Percentiles rank a stretch among this genome's conserved stretches.
phyloP scores from a whole-genome alignment of 1,140 invertebrate species.

The Drosophila nigromelanica region DNA sequence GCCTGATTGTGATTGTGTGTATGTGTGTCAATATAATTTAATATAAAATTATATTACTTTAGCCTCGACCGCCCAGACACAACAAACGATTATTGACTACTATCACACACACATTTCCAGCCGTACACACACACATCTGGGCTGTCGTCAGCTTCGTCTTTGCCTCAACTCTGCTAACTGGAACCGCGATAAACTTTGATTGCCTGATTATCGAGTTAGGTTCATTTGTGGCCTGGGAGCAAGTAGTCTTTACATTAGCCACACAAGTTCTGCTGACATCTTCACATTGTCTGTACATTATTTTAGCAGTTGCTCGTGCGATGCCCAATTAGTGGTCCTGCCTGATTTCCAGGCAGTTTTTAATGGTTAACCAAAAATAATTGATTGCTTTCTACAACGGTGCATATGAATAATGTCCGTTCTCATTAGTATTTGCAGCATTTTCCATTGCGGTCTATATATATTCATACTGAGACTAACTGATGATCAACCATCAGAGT shows the following conservation, averaged over 20 bases:
- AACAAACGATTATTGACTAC: slow-evolving; percentile 58
- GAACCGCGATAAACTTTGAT: slow-evolving; percentile 66
- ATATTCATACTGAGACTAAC: no score
- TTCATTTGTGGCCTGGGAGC: slow-evolving; percentile 54
- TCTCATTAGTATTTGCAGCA: background rate
- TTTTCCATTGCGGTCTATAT: no score
- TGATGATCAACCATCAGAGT: no score
- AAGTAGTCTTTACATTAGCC: background rate
- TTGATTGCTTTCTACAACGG: background rate
- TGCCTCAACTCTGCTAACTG: background rate
- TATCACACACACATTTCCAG: slow-evolving; percentile 7
- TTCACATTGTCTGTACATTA: background rate
- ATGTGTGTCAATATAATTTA: slow-evolving; percentile 53
- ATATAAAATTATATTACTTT: slow-evolving; percentile 66
- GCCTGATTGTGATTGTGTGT: slow-evolving; percentile 21
- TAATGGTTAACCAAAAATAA: background rate
- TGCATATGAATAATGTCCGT: slow-evolving; percentile 2
- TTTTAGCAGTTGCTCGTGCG: background rate
- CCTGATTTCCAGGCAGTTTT: background rate
- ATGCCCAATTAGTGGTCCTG: slow-evolving; percentile 11
- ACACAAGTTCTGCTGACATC: no score
- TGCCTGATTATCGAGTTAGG: slow-evolving; percentile 72
- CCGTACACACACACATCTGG: background rate
- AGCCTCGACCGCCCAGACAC: slow-evolving; percentile 49
- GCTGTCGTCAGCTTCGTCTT: background rate